Percentiles rank a stretch among this genome's conserved stretches.
Conservation (phyloP, 1,140 invertebrate species). For the Drosophila eugracilis region DNA sequence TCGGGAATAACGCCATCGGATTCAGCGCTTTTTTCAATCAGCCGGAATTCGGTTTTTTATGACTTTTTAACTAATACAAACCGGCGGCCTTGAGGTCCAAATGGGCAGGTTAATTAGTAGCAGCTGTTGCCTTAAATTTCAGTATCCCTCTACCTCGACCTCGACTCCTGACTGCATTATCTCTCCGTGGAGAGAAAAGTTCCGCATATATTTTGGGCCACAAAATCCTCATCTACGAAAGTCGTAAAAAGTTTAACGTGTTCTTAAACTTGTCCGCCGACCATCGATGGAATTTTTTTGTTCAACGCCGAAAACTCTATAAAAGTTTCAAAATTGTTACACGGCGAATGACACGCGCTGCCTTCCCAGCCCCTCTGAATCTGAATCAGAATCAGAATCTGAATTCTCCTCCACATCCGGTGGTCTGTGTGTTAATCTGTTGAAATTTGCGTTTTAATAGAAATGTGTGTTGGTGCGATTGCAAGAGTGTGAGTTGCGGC, state of each 20-base stretch:
- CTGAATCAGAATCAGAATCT: no score
- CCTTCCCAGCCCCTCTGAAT: background rate
- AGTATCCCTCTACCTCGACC: constrained; percentile 30
- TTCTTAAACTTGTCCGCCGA: constrained; percentile 61
- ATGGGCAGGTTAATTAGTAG: constrained; percentile 72
- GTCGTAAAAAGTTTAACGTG: constrained; percentile 79
- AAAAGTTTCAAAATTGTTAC: constrained; percentile 81
- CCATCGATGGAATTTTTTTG: constrained; percentile 40
- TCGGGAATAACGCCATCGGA: background rate
- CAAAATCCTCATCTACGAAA: constrained; percentile 54
- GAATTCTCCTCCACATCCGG: constrained; percentile 5
- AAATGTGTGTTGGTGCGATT: constrained; percentile 51
- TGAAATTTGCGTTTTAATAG: constrained; percentile 81
- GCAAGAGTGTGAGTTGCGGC: constrained; percentile 8
- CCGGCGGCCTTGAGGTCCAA: constrained; percentile 22
- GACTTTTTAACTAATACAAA: constrained; percentile 68
- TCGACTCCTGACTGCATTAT: constrained; percentile 42
- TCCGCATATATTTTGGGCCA: constrained; percentile 23
- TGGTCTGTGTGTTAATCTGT: constrained; percentile 71
- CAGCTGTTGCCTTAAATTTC: constrained; percentile 62
- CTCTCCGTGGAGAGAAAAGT: constrained; percentile 14
- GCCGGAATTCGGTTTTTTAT: constrained; percentile 53
- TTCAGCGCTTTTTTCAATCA: constrained; percentile 15
- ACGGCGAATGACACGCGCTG: constrained; percentile 76
- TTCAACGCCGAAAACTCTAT: constrained; percentile 42